A percentile compares a stretch with the other conserved stretches of the same genome.
Conservation (phyloP, 1,140 invertebrate species). For the Meloidogyne chitwoodi region DNA sequence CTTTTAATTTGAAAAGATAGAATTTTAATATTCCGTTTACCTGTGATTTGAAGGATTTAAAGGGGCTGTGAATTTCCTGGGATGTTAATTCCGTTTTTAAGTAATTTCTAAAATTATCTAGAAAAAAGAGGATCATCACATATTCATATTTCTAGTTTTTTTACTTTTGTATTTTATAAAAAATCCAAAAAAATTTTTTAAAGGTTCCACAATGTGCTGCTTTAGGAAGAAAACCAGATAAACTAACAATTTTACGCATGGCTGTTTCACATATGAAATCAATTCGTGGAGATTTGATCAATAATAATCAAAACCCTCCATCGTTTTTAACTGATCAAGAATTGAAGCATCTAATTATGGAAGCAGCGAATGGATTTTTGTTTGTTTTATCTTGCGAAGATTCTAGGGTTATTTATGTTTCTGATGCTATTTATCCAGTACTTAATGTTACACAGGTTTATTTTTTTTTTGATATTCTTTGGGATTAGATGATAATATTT, state of each 20-base stretch:
- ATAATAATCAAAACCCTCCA: slow-evolving; percentile 77
- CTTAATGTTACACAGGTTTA: slow-evolving; percentile 82
- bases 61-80: too few species aligned
- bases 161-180: too few species aligned
- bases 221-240: slow-evolving; percentile 80
- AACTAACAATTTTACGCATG: slow-evolving; percentile 94
- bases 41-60: too few species aligned
- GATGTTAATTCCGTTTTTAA: too few species aligned
- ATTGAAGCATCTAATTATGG: slow-evolving; percentile 93
- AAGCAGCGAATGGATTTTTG: slow-evolving; percentile 97
- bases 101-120: too few species aligned
- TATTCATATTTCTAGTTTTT: too few species aligned
- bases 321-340: slow-evolving; percentile 98
- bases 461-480: neutral
- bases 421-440: slow-evolving; percentile 93
- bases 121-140: too few species aligned
- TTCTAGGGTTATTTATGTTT: slow-evolving; percentile 92
- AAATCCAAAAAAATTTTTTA: too few species aligned
- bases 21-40: too few species aligned
- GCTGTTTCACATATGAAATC: slow-evolving; percentile 99
- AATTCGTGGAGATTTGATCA: slow-evolving; percentile 11
- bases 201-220: slow-evolving; percentile 80
- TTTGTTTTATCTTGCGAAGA: slow-evolving; percentile 98
- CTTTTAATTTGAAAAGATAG: too few species aligned
- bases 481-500: neutral